phyloP scores from a whole-genome alignment of 2,888 invertebrate species.

The Tiliacea aurago region DNA sequence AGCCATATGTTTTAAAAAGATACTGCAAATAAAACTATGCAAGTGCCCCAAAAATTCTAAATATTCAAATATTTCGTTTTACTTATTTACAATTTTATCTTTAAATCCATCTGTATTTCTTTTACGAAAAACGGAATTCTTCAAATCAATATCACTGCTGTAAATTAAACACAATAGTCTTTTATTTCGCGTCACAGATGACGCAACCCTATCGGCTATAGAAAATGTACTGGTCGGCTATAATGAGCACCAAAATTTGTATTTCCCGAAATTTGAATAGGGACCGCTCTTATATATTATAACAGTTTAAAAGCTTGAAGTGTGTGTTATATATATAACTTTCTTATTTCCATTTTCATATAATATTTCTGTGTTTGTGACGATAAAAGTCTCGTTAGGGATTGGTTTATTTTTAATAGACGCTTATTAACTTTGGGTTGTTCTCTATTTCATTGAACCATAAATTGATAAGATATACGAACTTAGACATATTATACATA shows the following conservation, averaged over 20 bases:
- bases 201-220: conserved; percentile 28
- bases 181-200: conserved; percentile 17
- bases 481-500: neutral
- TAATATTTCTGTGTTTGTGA: conserved; percentile 2
- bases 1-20: no score
- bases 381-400: no score
- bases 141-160: conserved; percentile 2
- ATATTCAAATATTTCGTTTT: neutral
- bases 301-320: conserved; percentile 15
- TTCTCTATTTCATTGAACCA: no score
- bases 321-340: neutral
- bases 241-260: conserved; percentile 75
- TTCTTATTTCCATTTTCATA: neutral
- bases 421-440: neutral
- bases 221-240: conserved; percentile 58
- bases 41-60: neutral
- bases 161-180: conserved; percentile 5
- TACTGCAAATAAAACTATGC: neutral
- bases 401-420: neutral
- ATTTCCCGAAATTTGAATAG: conserved; percentile 75
- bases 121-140: neutral
- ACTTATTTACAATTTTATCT: neutral
- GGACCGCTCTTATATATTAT: conserved; percentile 68
- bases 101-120: neutral
- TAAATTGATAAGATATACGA: neutral